These are phyloP conservation scores for Cataglyphis albicans DNA, from an alignment of 2,888 invertebrate genomes.

Conservation along the genomic window DNA sequence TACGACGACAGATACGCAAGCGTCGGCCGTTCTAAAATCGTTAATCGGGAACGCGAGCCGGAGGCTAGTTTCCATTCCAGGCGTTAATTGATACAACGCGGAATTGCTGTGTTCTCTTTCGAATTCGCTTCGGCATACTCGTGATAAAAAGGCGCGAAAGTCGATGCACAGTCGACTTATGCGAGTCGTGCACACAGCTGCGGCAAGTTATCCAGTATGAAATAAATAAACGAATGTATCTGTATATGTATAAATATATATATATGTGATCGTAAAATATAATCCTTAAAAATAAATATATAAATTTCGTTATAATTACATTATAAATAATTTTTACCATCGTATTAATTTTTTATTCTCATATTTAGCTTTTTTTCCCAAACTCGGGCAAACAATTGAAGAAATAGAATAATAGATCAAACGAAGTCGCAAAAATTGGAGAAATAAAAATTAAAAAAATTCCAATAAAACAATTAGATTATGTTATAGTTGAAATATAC, in stretches of 20 bases:
- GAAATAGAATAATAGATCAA: background rate
- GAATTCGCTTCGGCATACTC: background rate
- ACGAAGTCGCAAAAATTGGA: background rate
- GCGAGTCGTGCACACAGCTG: background rate
- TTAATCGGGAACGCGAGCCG: slow-evolving; percentile 62
- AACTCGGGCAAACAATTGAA: background rate
- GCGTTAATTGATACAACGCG: slow-evolving; percentile 32
- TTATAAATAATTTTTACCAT: background rate
- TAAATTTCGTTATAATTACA: background rate
- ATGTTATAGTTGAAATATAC: background rate
- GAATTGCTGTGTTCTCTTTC: slow-evolving; percentile 24
- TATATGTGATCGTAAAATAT: background rate
- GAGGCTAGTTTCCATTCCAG: slow-evolving; percentile 66
- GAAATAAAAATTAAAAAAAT: background rate
- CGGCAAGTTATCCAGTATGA: background rate
- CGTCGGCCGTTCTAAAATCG: slow-evolving; percentile 55
- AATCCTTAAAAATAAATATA: background rate
- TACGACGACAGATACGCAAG: slow-evolving; percentile 58
- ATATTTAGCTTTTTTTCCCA: background rate
- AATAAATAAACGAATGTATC: background rate
- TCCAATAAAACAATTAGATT: background rate
- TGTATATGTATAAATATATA: background rate
- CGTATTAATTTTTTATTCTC: background rate
- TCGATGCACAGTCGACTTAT: background rate
- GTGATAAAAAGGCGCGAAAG: slow-evolving; percentile 12